Percentiles rank a stretch among this genome's conserved stretches.
Evolutionary conservation across 2,113 vertebrate species (phyloP).

Genomic region (Laterallus jamaicensis): DNA sequence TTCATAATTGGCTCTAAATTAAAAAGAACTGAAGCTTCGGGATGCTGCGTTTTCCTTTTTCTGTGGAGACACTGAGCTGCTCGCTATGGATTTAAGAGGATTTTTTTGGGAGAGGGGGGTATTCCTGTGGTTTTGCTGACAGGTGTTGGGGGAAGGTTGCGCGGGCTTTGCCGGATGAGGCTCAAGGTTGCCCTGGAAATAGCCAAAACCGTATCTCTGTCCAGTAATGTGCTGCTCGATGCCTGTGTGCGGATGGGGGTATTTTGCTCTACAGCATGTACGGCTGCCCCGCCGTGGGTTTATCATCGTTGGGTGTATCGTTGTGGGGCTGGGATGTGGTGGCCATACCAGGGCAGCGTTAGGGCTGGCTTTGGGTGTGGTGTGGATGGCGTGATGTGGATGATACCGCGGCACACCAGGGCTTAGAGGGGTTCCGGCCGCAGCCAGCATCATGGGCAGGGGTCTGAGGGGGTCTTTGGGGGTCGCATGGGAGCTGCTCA

Average conservation of each 20-base stretch:
- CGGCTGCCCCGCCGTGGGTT: rapidly evolving
- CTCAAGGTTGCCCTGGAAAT: neutral
- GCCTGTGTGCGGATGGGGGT: rapidly evolving
- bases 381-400: rapidly evolving
- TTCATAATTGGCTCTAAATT: slow-evolving; percentile 58
- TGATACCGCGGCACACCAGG: rapidly evolving
- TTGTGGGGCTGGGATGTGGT: neutral
- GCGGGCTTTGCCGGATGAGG: neutral
- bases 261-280: rapidly evolving
- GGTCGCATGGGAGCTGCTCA: rapidly evolving
- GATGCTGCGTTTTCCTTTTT: slow-evolving; percentile 17
- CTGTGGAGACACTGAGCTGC: neutral
- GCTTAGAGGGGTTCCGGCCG: rapidly evolving
- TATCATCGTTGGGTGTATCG: too few relatives aligned
- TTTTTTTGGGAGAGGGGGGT: neutral
- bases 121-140: neutral
- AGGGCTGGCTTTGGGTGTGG: rapidly evolving
- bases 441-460: rapidly evolving
- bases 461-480: neutral
- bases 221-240: rapidly evolving
- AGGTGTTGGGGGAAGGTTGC: neutral
- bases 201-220: neutral
- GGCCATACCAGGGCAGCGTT: neutral
- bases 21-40: slow-evolving; percentile 38
- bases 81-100: neutral